phyloP scores from a whole-genome alignment of 1,140 invertebrate species.

The Anoplolepis gracilipes region DNA sequence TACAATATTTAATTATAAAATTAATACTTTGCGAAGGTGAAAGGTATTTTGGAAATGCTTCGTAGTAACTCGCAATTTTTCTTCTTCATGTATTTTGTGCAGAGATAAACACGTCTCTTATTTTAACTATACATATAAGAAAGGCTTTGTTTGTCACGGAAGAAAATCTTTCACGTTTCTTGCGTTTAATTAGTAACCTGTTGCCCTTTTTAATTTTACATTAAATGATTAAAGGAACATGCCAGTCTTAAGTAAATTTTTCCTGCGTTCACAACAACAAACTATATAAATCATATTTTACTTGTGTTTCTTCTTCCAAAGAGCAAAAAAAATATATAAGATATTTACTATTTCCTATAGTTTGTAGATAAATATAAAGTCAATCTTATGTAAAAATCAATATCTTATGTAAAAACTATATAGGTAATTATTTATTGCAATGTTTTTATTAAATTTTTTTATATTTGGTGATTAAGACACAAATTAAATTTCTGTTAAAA shows the following conservation, averaged over 20 bases:
- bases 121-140: conserved; percentile 1
- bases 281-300: background rate
- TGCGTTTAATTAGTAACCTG: conserved; percentile 23
- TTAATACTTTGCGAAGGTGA: no score
- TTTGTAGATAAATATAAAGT: no score
- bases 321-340: background rate
- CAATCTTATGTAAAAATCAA: no score
- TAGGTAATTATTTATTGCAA: no score
- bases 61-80: background rate
- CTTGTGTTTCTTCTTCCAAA: background rate
- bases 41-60: background rate
- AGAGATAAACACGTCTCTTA: background rate
- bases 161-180: background rate
- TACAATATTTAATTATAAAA: background rate
- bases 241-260: background rate
- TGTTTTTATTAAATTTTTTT: no score
- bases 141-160: background rate
- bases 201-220: conserved; percentile 11
- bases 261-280: background rate
- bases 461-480: background rate
- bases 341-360: background rate
- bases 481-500: background rate
- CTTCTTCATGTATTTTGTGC: background rate
- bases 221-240: conserved; percentile 13
- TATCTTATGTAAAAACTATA: no score